Evolutionary conservation across 2,888 invertebrate genomes (phyloP), one percentile per base, ranked within the genome.

Genomic region (Platyscelio sp.): DNA sequence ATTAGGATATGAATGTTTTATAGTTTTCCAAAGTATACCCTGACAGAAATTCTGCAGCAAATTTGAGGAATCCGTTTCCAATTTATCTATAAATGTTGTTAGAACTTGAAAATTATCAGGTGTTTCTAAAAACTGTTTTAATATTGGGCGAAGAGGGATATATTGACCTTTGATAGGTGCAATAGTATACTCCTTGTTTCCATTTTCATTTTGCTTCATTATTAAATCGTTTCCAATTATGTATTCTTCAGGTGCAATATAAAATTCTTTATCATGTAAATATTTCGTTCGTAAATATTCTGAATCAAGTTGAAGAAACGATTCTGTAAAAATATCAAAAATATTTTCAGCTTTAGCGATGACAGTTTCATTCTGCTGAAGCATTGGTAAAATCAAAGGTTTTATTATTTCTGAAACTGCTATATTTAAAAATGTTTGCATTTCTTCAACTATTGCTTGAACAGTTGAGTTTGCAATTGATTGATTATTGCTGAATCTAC

Each of bases 11-110:
- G n/a, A n/a, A n/a, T n/a, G 6, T n/a, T 33, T 7, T 67, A 67
- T 65, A 15, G 83, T 75, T 6, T 63, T 29, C 86, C 83, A 87
- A 2, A 80, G 33, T 11, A 40, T 49, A 3, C 79, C 70, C 40
- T 83, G 79, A 54, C 38, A 54, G 72, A 83, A 67, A 54, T 86
- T 60, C 15, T 29, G 18, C 9, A 79, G 27, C n/a, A 78, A 15
- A 27, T 15, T 7, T 13, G 67, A 18, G 15, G 58, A 40, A 51
- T 51, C 49, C 20, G n/a, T 3, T 9, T 43, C 24, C 13, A 80
- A 22, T 18, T 67, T 18, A 33, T 24, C 29, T 29, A 67, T 58
- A 70, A 43, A 60, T 54, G 61, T 43, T 26, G 27, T 46, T 24
- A 83, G 9, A 22, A 70, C 22, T 3, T 43, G 0, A 43, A 70